Base-by-base conservation (phyloP, 2,888 invertebrate species). In the Clostera curtula region DNA sequence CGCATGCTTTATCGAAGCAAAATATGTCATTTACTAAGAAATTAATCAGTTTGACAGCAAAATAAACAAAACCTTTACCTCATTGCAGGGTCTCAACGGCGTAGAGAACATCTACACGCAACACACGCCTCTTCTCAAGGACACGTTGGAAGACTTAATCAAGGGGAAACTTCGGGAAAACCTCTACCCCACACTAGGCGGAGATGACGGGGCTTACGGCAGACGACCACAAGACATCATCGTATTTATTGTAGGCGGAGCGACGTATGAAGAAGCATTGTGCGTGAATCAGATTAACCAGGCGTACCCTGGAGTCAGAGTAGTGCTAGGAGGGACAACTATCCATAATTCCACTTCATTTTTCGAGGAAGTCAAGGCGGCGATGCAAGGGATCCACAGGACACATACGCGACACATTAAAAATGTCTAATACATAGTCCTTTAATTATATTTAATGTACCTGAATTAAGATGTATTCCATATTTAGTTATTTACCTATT, bases 91-190 rank as follows among this genome's bases (percentile, higher is more conserved):
- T 9, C 80, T 96, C 10, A 94, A 93, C 76, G 99, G 98, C 1
- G 98, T 99, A 0, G 99, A 99, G 67, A 99, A 99, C 75, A 95
- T 99, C 36, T 99, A 97, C 79, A 98, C 99, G 0, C 99, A 99
- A 62, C 99, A 99, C 73, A 92, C 92, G n/a, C 98, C 99, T 0
- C 83, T 96, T 12, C 73, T 99, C 4, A 90, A 92, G 50, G 95
- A 96, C 61, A 91, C 93, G 0, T 66, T 99, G 1, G 98, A 98
- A 53, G 95, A 96, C 60, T 82, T 97, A 1, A 87, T 95, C 16
- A 96, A 95, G 64, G 97, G 96, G 1, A 91, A 92, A 55, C 86
- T 98, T n/a, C 89, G 92, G 31, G 95, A 96, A 51, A 89, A 90
- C 34, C 74, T 88, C 3, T 98, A 93, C 76, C 98, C 97, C 0